Base-by-base conservation (phyloP, 2,797 vertebrate species). In the Xyrichtys novacula region DNA sequence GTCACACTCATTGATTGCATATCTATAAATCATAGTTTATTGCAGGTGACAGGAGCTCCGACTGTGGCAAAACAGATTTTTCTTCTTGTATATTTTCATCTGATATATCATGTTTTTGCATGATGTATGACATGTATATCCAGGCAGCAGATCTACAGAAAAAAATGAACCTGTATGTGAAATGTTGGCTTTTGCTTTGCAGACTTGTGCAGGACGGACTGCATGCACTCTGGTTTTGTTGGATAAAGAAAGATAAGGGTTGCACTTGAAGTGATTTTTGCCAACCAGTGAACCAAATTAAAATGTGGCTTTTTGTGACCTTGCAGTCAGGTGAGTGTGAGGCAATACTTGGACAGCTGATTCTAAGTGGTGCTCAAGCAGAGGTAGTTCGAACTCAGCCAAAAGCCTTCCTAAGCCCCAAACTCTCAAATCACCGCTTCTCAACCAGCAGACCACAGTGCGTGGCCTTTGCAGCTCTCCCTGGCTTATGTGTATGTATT, bases 401-500 rank as follows among this genome's bases (percentile, higher is more conserved):
- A 67, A 80, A 89, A 89, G 80, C 85, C 76, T 55, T 65, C 61
- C 68, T 87, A 81, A 88, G 85, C 88, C 79, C 68, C 80, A 81
- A 84, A 85, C 76, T 82, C 84, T 88, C 72, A 76, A 82, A 81
- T 84, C 78, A 80, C 81, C 80, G 66, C 65, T 80, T 50, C 81
- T 84, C 74, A 81, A 67, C 79, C 85, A 80, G 74, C 71, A 42
- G 83, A 88, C 85, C 82, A 83, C 71, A 83, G 81, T 79, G 87
- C 82, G 39, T 74, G 71, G 81, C 85, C 79, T 85, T 80, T 34
- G 57, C 16, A 14, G 72, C 76, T 88, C 78, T 80, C 60, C 65
- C 32, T 56, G 77, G 80, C 77, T 89, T 85, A 87, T 90, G 80
- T 68, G 74, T 85, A 83, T 87, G 85, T 85, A 88, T 88, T 89